Evolutionary conservation across 2,113 vertebrate species (phyloP), one percentile per base, ranked within the genome.

Genomic region (Orycteropus afer): DNA sequence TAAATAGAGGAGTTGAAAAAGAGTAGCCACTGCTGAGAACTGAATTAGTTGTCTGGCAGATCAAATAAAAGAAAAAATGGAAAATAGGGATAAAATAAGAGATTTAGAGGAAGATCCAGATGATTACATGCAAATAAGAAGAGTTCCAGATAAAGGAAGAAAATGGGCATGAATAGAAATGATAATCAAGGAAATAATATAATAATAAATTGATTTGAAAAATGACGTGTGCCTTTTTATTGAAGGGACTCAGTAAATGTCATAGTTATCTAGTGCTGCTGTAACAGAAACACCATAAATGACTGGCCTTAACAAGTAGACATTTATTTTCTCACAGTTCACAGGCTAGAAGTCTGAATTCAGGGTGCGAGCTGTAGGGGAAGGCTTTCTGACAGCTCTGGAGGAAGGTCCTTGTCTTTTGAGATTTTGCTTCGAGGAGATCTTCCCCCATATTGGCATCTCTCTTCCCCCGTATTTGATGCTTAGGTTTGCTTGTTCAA

Each of bases 11-110:
- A 82, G 34, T 5, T 65, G 49, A 87, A 76, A 71, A 86, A 77
- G 42, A 59, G 55, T 61, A 89, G 77, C 37, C 92, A 76, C 51
- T 67, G 25, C 53, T 67, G 61, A 91, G 89, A 92, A 63, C 8
- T 49, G 89, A 92, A 90, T 90, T 74, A 82, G 61, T 76, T 65
- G 51, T 90, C 45, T 82, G 73, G 57, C 85, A 45, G 32, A 88
- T 92, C 40, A 85, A 90, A 76, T 55, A 2, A 65, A 87, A 82
- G 29, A 34, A 18, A 14, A 18, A 4, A 57, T 59, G 40, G 37
- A 90, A 89, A 86, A 37, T 25, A 59, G 42, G 73, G 81, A 90
- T 77, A 94, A 93, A 92, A 84, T 67, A 69, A 57, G 59, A 79
- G 37, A 37, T 32, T 63, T 12, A 55, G 29, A 92, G 37, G 59